Evolutionary conservation across 2,113 vertebrate species (phyloP).

Genomic region (Gobio gobio): DNA sequence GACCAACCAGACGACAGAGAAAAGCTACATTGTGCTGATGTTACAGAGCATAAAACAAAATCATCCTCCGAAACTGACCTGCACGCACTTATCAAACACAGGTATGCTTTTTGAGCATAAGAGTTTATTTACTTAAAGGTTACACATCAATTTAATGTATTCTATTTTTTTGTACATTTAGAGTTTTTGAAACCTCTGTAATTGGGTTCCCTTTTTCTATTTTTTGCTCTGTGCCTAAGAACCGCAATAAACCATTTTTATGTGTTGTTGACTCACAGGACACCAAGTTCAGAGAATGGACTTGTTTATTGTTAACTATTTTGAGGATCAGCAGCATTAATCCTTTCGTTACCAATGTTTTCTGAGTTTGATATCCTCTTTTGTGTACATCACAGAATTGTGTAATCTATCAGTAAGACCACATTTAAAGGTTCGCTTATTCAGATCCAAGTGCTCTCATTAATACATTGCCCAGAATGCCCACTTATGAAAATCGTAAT

Average conservation of each 20-base stretch:
- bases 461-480: conserved; percentile 10
- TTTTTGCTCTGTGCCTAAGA: conserved; percentile 27
- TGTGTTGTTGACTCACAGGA: not conserved
- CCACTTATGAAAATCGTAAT: not conserved
- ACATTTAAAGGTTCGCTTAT: not conserved
- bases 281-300: conserved; percentile 4
- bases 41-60: not conserved
- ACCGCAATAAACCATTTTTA: conserved; percentile 37
- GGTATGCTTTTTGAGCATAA: conserved; percentile 31
- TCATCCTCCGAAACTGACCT: not conserved
- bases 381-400: conserved; percentile 7
- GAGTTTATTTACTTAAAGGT: not conserved
- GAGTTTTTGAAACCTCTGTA: not conserved
- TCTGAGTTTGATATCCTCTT: not conserved
- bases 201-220: no score
- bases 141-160: not conserved
- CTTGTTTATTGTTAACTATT: conserved; percentile 7
- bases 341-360: not conserved
- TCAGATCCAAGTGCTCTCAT: not conserved
- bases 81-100: conserved; percentile 11
- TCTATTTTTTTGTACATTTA: not conserved
- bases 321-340: not conserved
- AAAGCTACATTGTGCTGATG: not conserved
- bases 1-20: not conserved
- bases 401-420: not conserved